A percentile compares a stretch with the other conserved stretches of the same genome.
phyloP scores from a whole-genome alignment of 1,140 invertebrate genomes.

The Hylaeus volcanicus region DNA sequence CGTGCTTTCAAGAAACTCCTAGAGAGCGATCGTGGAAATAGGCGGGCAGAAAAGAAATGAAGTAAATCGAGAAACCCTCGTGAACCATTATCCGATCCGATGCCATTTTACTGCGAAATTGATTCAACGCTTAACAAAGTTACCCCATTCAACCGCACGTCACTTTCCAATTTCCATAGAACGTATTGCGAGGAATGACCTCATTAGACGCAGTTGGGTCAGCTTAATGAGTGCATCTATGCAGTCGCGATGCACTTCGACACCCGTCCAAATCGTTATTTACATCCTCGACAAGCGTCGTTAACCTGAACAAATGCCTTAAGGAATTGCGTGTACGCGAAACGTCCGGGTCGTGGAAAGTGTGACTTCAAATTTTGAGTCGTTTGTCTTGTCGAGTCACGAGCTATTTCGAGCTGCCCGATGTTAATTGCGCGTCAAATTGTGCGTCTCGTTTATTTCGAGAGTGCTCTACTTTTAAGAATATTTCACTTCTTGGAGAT shows the following conservation, averaged over 20 bases:
- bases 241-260: slow-evolving; percentile 16
- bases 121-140: slow-evolving; percentile 60
- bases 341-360: neutral
- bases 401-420: neutral
- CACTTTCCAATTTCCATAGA: slow-evolving; percentile 63
- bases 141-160: slow-evolving; percentile 57
- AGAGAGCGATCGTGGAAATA: no score
- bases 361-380: neutral
- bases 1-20: no score
- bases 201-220: slow-evolving; percentile 59
- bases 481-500: neutral
- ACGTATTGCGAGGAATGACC: slow-evolving; percentile 63
- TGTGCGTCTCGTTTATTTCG: neutral
- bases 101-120: slow-evolving; percentile 54
- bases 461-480: neutral
- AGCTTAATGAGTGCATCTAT: slow-evolving; percentile 21
- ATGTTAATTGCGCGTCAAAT: neutral
- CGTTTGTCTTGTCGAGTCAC: neutral
- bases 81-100: neutral
- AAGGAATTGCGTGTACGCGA: neutral
- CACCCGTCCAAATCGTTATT: slow-evolving; percentile 3
- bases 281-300: neutral
- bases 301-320: slow-evolving; percentile 22
- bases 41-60: neutral
- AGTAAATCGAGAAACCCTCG: slow-evolving; percentile 9